Base-by-base conservation (phyloP, 2,113 vertebrate species). In the Gallinago jamesoni region DNA sequence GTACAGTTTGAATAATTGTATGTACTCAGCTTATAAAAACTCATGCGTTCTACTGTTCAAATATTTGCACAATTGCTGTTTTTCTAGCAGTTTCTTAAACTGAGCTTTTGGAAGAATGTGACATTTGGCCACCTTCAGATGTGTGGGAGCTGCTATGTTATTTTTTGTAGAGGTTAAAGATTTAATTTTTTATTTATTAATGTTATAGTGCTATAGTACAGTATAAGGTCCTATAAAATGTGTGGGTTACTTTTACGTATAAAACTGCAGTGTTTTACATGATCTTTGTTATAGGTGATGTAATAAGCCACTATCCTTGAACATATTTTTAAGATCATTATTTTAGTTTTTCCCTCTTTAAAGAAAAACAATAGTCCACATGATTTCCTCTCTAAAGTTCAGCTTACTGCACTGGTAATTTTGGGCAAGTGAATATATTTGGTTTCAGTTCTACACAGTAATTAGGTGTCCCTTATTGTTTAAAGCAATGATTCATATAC, bases 31-130 rank as follows among this genome's bases (percentile, higher is more conserved):
- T 93, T 79, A 50, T 73, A 87, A 95, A 95, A 93, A 14, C 35
- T 78, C 10, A 30, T 1, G 16, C 47, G 14, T 74, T 64, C 68
- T 48, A 23, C 89, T 91, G 57, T 57, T 79, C 77, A 96, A 92
- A 89, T 96, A 94, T 84, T 96, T 94, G 77, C 57, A 89, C 84
- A 95, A 60, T 45, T 82, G 86, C 16, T 75, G 37, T 55, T 94
- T 94, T 84, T 68, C 48, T 53, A 47, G 39, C 39, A 84, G 47
- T 86, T 77, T 84, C 64, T 74, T 81, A 68, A 55, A 84, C 41
- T 39, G 25, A 74, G n/a, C 12, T 81, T 87, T 57, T 83, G 41
- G 53, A 60, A 39, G 28, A 84, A 33, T 21, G 17, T 33, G 23
- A 4, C 68, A 21, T 10, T 85, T 64, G 30, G 41, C 18, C 24